phyloP scores from a whole-genome alignment of 1,140 invertebrate genomes.

The Stegodyphus mimosarum region DNA sequence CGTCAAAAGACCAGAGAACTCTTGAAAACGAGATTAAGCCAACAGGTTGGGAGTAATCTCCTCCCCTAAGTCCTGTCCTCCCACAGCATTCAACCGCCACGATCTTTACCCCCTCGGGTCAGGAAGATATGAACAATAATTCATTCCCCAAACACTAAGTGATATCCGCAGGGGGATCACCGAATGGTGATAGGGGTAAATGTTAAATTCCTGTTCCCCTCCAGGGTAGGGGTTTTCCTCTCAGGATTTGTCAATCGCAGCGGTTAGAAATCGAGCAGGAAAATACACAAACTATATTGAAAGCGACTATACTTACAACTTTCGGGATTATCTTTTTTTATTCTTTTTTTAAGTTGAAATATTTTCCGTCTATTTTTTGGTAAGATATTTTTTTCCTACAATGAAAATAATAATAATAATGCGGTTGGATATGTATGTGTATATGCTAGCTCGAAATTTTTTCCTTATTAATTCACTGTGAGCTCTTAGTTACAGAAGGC shows the following conservation, averaged over 20 bases:
- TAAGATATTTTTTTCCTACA: too few relatives aligned
- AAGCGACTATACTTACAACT: too few relatives aligned
- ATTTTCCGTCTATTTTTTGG: too few relatives aligned
- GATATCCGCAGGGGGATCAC: constrained; percentile 28
- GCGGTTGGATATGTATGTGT: too few relatives aligned
- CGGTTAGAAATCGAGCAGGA: constrained; percentile 10
- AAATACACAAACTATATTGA: too few relatives aligned
- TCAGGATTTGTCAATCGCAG: constrained; percentile 48
- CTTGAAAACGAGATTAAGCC: constrained; percentile 24
- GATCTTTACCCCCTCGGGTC: constrained; percentile 48
- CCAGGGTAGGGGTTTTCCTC: neutral
- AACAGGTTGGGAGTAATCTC: constrained; percentile 39
- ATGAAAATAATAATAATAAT: too few relatives aligned
- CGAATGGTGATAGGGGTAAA: constrained; percentile 45
- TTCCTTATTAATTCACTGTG: too few relatives aligned
- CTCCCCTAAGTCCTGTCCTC: neutral
- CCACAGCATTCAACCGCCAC: constrained; percentile 6
- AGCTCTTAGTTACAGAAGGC: too few relatives aligned
- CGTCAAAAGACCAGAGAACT: neutral
- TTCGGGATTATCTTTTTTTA: too few relatives aligned
- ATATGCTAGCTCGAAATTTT: too few relatives aligned
- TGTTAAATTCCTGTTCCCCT: constrained; percentile 18
- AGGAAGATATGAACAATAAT: constrained; percentile 60
- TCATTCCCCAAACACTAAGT: constrained; percentile 48
- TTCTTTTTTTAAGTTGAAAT: too few relatives aligned